Conservation (phyloP, 2,888 invertebrate species). For the Myathropa florea region DNA sequence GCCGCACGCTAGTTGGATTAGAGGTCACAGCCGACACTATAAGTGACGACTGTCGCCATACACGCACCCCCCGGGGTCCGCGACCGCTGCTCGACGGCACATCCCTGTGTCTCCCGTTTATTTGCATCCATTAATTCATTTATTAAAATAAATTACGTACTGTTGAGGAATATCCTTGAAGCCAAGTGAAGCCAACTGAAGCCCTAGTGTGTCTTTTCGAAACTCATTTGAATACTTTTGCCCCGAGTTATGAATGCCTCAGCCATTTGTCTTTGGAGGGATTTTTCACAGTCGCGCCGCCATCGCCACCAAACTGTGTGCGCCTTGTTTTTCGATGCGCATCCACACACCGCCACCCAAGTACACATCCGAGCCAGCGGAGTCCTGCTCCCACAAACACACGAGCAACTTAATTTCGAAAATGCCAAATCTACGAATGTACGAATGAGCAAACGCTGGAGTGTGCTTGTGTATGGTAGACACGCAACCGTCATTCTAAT, state of each 20-base stretch:
- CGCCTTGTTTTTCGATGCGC: not conserved
- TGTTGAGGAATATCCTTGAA: conserved; percentile 41
- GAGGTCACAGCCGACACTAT: conserved; percentile 10
- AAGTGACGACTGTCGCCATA: not conserved
- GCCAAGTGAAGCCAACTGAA: not conserved
- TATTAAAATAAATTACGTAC: conserved; percentile 53
- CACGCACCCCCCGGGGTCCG: not conserved
- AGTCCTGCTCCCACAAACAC: conserved; percentile 1
- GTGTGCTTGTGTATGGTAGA: conserved; percentile 44
- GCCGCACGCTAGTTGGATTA: not conserved
- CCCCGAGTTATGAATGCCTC: conserved; percentile 40
- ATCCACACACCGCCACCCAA: not conserved
- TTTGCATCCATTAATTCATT: conserved; percentile 47
- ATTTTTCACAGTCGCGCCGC: not conserved
- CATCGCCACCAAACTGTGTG: not conserved
- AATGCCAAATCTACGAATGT: conserved; percentile 50
- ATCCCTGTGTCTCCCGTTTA: conserved; percentile 16
- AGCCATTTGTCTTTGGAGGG: conserved; percentile 48
- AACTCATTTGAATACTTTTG: conserved; percentile 56
- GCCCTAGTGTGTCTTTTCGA: conserved; percentile 31
- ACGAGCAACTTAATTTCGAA: conserved; percentile 47
- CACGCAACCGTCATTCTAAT: conserved; percentile 68
- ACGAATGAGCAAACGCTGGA: conserved; percentile 7
- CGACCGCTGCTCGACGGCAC: not conserved
- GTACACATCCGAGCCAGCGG: not conserved